Evolutionary conservation across 2,888 invertebrate species (phyloP).

Genomic region (Euproctis similis): DNA sequence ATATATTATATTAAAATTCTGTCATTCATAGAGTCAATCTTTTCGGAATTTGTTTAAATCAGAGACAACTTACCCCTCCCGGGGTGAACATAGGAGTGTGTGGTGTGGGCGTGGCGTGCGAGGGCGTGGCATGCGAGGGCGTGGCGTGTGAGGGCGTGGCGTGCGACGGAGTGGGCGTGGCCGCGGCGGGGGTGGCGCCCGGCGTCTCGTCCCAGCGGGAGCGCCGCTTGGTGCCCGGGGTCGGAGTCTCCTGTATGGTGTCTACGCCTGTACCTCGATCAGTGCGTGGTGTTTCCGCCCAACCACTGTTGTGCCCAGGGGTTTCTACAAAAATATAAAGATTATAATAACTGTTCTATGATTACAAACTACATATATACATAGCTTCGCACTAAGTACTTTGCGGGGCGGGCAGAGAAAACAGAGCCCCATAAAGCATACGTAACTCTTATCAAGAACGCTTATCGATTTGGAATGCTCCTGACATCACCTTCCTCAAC

Average conservation of each 20-base stretch:
- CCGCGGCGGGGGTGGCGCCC: constrained; percentile 83
- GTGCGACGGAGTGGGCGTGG: constrained; percentile 83
- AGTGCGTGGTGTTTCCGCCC: constrained; percentile 99
- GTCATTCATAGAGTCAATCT: too few relatives aligned
- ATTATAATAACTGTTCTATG: too few relatives aligned
- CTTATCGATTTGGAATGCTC: too few relatives aligned
- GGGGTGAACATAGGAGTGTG: constrained; percentile 85
- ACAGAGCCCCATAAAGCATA: too few relatives aligned
- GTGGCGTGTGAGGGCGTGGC: constrained; percentile 84
- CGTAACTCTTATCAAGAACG: too few relatives aligned
- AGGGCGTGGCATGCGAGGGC: constrained; percentile 83
- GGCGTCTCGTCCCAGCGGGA: constrained; percentile 99
- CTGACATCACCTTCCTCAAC: too few relatives aligned
- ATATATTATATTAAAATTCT: too few relatives aligned
- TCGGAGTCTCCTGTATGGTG: constrained; percentile 92
- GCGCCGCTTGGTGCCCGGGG: constrained; percentile 95
- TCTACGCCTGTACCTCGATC: constrained; percentile 88
- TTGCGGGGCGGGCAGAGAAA: too few relatives aligned
- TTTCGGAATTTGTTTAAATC: too few relatives aligned
- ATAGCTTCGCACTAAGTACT: too few relatives aligned
- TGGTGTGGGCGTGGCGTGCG: constrained; percentile 79
- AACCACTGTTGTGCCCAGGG: constrained; percentile 96
- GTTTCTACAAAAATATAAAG: constrained; percentile 89
- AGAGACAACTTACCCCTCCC: constrained; percentile 80
- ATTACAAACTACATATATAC: background rate